Evolutionary conservation across 1,140 invertebrate genomes (phyloP), one percentile per base, ranked within the genome.

Genomic region (Ceratosolen fusciceps): DNA sequence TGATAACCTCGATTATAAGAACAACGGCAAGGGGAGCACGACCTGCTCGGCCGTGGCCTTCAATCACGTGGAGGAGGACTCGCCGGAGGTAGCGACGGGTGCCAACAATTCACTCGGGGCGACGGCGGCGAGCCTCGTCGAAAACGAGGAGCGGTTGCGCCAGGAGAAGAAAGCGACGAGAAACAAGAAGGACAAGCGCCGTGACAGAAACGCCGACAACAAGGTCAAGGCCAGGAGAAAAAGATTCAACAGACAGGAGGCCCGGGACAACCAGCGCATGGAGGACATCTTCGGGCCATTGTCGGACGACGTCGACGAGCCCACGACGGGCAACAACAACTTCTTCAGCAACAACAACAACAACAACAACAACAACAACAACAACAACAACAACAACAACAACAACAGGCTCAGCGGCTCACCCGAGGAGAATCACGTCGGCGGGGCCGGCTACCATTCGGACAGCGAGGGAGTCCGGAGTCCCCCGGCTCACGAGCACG

Each of bases 271-370:
- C 29, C 90, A 95, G 58, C 93, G 95, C 85, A 95, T 96, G 94
- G 95, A 96, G 88, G 95, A 96, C 83, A 96, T 96, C 76, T 97
- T 96, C 88, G 96, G 95, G 5, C 94, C 95, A 1, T 90, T 96
- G 39, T 96, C 96, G 0, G 96, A 97, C 81, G 92, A 96, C 79
- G 91, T 88, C 7, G 89, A 90, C 47, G 85, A 86, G 19, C 84
- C 84, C 7, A 85, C 68, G 14, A 83, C 84, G 5, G 86, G 87
- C n/a, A 86, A 84, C 0, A 89, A 87, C 68, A 90, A n/a, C n/a
- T n/a, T 86, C 76, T 90, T 86, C 67, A 5, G 83, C n/a, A n/a
- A 84, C 7, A 86, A 88, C 26, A 86, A 84, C 0, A 89, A 87
- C 68, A 90, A 86, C 75, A 88, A 89, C 49, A 86, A 84, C 7